Conservation (phyloP, 2,797 vertebrate species). For the Crocodylus rhombifer region DNA sequence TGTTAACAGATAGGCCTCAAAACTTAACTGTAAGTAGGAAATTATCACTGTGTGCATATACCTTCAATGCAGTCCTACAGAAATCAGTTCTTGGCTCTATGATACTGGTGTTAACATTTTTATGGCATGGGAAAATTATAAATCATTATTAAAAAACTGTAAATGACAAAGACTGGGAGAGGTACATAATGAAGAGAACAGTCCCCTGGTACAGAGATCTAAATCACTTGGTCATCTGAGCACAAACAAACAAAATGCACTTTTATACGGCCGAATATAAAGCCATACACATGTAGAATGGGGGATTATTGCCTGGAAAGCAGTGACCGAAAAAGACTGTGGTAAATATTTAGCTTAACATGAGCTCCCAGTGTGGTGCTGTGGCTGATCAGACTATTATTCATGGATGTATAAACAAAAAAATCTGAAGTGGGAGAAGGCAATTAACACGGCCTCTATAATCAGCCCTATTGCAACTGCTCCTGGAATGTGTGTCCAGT, state of each 20-base stretch:
- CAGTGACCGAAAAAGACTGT: not conserved
- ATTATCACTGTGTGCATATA: not conserved
- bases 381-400: not conserved
- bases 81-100: not conserved
- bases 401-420: not conserved
- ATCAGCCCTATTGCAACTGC: no score
- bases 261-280: not conserved
- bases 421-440: not conserved
- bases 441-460: no score
- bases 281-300: not conserved
- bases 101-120: not conserved
- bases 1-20: not conserved
- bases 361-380: not conserved
- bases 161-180: not conserved
- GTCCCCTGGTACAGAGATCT: not conserved
- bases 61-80: not conserved
- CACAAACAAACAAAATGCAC: not conserved
- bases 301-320: not conserved
- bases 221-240: not conserved
- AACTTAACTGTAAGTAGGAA: not conserved
- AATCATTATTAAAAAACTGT: accelerated
- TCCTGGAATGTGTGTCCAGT: no score
- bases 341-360: not conserved
- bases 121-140: not conserved
- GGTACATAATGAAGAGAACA: not conserved